Evolutionary conservation across 2,113 vertebrate genomes (phyloP), one percentile per base, ranked within the genome.

Genomic region (Recurvirostra avosetta): DNA sequence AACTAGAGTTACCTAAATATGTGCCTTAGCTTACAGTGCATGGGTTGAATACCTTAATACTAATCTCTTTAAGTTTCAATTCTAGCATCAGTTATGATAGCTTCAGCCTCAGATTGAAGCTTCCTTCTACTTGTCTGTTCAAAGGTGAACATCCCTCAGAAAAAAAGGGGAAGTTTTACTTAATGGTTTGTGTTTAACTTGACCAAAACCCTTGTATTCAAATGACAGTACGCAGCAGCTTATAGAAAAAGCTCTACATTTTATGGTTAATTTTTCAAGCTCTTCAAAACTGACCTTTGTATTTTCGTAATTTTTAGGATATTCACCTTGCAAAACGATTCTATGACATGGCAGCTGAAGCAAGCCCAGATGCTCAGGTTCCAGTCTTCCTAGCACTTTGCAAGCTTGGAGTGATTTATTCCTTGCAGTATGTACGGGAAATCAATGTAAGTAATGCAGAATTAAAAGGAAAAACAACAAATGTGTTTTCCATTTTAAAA

Each of bases 301-400:
- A 23, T 94, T 87, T 47, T 92, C 47, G 87, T 43, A 88, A 15
- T 95, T 88, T 34, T 34, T 82, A 99, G 99, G 99, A 99, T 96
- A 99, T 99, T 93, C 99, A 99, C 90, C 98, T 99, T 83, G 99
- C 99, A 70, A 99, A 99, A 92, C 98, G 99, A 45, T 99, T 99
- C 93, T 99, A 99, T 81, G 99, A 99, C 96, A 99, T 99, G 99
- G 99, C 99, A 6, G 99, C 99, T 2, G 99, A 99, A 97, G 99
- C 99, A 88, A 99, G 99, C 94, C 99, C 99, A 20, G 99, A 99
- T 30, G 99, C 99, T 55, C 99, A 99, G 96, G 99, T 99, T 63
- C 99, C 99, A 4, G 99, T 99, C 70, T 99, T 99, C 97, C 97
- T 99, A 59, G 99, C 99, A 1, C 98, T 99, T 83, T 99, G 99